Conservation (phyloP, 2,113 vertebrate species). For the Gavia stellata region DNA sequence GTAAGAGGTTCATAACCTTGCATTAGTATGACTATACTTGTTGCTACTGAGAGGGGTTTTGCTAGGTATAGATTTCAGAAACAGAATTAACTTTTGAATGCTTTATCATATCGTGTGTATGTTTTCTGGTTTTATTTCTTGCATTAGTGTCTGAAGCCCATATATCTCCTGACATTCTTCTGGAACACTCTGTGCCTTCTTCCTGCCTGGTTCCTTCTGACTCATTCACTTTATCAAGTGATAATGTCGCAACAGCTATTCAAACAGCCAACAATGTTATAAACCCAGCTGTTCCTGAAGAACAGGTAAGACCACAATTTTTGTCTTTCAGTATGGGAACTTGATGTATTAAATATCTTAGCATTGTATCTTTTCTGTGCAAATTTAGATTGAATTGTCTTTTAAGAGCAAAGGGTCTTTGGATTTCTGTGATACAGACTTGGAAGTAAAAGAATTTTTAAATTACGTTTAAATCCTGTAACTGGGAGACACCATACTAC, state of each 20-base stretch:
- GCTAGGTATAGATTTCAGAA: not conserved
- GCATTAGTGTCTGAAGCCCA: conserved; percentile 62
- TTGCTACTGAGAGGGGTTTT: not conserved
- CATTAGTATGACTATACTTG: not conserved
- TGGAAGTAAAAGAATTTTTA: not conserved
- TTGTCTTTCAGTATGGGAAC: not conserved
- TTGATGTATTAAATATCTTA: not conserved
- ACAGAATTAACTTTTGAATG: not conserved
- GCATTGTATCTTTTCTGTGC: not conserved
- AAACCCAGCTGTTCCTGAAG: conserved; percentile 9
- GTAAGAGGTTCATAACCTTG: not conserved
- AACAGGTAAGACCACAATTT: conserved; percentile 52
- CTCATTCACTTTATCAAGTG: conserved; percentile 21
- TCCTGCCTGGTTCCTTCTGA: conserved; percentile 40
- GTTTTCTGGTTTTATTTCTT: not conserved
- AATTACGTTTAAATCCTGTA: not conserved
- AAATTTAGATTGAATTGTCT: not conserved
- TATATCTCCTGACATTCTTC: conserved; percentile 45
- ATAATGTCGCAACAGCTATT: not conserved
- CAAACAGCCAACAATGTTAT: not conserved
- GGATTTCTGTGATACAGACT: not conserved
- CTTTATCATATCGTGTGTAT: not conserved
- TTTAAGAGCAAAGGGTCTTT: not conserved
- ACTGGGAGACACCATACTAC: not conserved
- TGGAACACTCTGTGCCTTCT: conserved; percentile 28